These are phyloP conservation scores for Campylorhamphus procurvoides DNA, from an alignment of 2,113 vertebrate genomes.

Conservation along the genomic window DNA sequence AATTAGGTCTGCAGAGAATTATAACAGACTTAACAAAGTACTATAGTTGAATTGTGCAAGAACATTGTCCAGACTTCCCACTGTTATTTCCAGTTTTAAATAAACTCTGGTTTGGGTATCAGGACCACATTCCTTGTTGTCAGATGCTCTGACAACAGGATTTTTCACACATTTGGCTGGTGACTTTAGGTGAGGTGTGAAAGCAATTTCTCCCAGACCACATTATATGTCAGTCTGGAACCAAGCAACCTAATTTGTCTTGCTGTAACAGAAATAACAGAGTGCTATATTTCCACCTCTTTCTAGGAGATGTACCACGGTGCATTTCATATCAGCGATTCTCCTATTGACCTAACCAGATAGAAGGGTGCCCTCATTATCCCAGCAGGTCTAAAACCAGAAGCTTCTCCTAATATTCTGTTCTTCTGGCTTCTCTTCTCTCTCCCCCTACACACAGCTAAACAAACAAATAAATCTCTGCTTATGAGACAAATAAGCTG, in stretches of 20 bases:
- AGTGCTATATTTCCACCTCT: background rate
- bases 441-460: background rate
- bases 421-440: background rate
- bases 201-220: background rate
- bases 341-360: background rate
- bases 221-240: background rate
- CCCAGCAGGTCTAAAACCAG: background rate
- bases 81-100: slow-evolving; percentile 1
- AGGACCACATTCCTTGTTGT: background rate
- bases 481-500: background rate
- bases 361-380: background rate
- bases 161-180: background rate
- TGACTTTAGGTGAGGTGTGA: slow-evolving; percentile 19
- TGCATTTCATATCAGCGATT: background rate
- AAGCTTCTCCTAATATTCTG: background rate
- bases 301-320: background rate
- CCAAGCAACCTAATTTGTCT: background rate
- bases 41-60: background rate
- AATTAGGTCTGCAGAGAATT: slow-evolving; percentile 43
- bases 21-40: background rate
- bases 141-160: background rate
- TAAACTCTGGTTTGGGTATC: background rate
- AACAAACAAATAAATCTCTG: background rate
- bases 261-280: background rate
- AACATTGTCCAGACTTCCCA: background rate